A percentile compares a stretch with the other conserved stretches of the same genome.
These are phyloP conservation scores for Tinea semifulvella DNA, from an alignment of 2,888 invertebrate species.

Conservation along the genomic window DNA sequence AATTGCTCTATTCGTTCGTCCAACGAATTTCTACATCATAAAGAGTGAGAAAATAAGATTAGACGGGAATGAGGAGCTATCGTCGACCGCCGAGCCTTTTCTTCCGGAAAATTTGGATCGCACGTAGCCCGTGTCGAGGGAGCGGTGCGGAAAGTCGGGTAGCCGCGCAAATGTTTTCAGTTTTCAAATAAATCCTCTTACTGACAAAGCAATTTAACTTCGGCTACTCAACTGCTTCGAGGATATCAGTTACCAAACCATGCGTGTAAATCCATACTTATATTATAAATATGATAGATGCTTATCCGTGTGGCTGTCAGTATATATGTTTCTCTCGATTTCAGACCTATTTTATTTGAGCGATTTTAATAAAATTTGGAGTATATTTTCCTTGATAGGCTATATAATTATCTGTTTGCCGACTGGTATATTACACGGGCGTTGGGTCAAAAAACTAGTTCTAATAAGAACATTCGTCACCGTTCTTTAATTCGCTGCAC, in stretches of 20 bases:
- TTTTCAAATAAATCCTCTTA: constrained; percentile 30
- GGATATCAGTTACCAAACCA: constrained; percentile 25
- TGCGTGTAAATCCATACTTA: too few relatives aligned
- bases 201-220: constrained; percentile 41
- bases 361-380: too few relatives aligned
- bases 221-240: constrained; percentile 28
- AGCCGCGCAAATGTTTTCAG: not conserved
- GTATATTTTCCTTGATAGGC: too few relatives aligned
- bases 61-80: constrained; percentile 33
- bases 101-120: constrained; percentile 38
- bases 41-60: constrained; percentile 37
- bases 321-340: too few relatives aligned
- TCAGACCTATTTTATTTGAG: too few relatives aligned
- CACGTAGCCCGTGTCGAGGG: not conserved
- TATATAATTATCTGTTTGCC: too few relatives aligned
- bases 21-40: constrained; percentile 33
- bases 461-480: too few relatives aligned
- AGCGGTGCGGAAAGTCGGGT: not conserved
- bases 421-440: too few relatives aligned
- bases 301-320: too few relatives aligned
- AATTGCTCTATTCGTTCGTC: constrained; percentile 14
- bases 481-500: too few relatives aligned
- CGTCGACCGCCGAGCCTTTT: constrained; percentile 31
- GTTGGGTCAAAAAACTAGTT: too few relatives aligned
- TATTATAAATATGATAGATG: too few relatives aligned